These are phyloP conservation scores for Acanthiza pusilla DNA, from an alignment of 2,797 vertebrate species.

Conservation along the genomic window DNA sequence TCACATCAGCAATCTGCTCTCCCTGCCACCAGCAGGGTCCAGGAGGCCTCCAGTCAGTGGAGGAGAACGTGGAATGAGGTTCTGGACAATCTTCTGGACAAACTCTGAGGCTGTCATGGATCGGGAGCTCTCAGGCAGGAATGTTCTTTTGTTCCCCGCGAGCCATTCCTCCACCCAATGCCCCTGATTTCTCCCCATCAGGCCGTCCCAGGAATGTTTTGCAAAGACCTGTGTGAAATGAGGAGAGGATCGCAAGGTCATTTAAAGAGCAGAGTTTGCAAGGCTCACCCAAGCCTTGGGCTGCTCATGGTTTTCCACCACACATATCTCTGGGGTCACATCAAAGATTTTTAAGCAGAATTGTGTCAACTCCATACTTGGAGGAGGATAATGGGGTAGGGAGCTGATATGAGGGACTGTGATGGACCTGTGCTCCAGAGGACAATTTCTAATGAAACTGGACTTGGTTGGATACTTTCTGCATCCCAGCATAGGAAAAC, in stretches of 20 bases:
- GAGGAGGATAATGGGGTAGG: background rate
- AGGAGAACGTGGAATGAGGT: background rate
- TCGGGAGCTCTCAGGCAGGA: background rate
- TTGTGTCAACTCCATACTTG: background rate
- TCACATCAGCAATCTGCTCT: background rate
- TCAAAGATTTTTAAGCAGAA: background rate
- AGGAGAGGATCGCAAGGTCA: background rate
- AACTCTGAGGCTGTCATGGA: fast-evolving
- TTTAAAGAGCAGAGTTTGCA: background rate
- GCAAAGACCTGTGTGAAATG: background rate
- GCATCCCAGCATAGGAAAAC: background rate
- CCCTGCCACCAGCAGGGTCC: background rate
- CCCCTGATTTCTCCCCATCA: background rate
- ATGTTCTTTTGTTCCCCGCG: background rate
- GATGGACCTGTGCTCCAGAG: background rate
- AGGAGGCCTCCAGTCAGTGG: background rate
- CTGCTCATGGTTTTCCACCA: background rate
- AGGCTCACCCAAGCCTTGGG: background rate
- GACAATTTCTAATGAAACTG: background rate
- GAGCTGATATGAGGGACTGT: background rate
- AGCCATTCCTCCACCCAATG: background rate
- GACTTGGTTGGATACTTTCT: background rate
- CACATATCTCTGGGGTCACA: background rate
- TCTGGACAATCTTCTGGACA: background rate
- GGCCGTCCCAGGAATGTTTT: background rate